Conservation (phyloP, 2,888 invertebrate species). For the Eupithecia inturbata region DNA sequence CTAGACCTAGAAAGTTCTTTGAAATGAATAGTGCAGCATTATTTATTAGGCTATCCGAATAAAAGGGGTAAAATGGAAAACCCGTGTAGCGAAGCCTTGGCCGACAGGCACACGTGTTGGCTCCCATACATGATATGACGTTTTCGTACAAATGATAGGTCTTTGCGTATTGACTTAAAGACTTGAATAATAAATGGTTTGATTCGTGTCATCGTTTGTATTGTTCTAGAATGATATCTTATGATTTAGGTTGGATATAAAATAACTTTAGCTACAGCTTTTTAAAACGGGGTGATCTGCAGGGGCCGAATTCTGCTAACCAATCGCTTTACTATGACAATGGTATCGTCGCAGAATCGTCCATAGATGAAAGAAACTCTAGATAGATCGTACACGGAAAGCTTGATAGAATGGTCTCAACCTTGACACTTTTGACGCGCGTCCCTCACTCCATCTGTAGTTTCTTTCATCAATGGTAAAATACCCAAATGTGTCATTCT, state of each 20-base stretch:
- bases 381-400: too few species aligned
- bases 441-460: too few species aligned
- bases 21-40: background rate
- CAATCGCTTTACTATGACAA: too few species aligned
- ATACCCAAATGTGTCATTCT: too few species aligned
- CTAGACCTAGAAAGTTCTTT: background rate
- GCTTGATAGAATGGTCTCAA: too few species aligned
- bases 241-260: background rate
- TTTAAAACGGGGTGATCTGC: too few species aligned
- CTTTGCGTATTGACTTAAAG: background rate
- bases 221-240: background rate
- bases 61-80: background rate
- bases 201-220: background rate
- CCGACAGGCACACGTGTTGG: background rate
- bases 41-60: background rate
- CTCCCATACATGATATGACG: background rate
- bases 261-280: background rate
- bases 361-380: too few species aligned
- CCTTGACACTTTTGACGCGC: too few species aligned
- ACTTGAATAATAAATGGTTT: background rate
- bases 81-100: background rate
- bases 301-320: too few species aligned
- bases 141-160: background rate
- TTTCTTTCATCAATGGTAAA: too few species aligned
- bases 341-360: too few species aligned